Evolutionary conservation across 64 coral and sea anemone genomes (phyloP).

Genomic region (Montipora cactus): DNA sequence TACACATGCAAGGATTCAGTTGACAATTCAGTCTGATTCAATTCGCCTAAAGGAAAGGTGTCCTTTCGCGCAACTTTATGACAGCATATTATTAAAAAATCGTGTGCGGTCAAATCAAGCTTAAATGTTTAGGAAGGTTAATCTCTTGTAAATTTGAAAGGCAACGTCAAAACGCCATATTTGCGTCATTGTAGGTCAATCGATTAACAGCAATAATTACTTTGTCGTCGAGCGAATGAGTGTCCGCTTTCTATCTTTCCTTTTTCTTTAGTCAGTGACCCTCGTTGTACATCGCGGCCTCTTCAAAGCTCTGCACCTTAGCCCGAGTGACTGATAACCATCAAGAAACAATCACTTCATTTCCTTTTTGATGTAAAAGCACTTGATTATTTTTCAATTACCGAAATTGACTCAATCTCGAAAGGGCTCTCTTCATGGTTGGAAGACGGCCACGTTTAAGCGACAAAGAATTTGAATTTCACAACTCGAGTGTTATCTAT

Average conservation of each 20-base stretch:
- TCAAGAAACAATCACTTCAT: conserved; percentile 7
- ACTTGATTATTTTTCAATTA: conserved; percentile 4
- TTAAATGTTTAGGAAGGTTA: background rate
- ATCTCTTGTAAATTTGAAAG: conserved; percentile 36
- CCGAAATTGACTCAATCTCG: background rate
- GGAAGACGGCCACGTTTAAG: background rate
- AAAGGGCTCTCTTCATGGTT: background rate
- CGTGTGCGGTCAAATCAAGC: background rate
- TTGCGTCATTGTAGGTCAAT: background rate
- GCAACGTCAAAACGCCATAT: background rate
- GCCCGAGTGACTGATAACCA: background rate
- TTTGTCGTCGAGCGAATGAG: too few relatives aligned
- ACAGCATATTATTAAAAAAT: conserved; percentile 12
- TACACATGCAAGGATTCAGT: background rate
- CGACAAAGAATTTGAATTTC: background rate
- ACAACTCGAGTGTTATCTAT: background rate
- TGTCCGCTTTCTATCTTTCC: background rate
- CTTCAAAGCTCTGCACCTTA: conserved; percentile 1
- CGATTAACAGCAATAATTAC: too few relatives aligned
- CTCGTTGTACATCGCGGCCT: conserved; percentile 14
- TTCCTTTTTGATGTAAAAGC: conserved; percentile 1
- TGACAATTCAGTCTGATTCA: background rate
- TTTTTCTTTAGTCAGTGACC: background rate
- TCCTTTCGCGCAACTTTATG: background rate
- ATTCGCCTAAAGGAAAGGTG: conserved; percentile 1